phyloP scores from a whole-genome alignment of 2,888 invertebrate genomes.

The Trachelus iudaicus region DNA sequence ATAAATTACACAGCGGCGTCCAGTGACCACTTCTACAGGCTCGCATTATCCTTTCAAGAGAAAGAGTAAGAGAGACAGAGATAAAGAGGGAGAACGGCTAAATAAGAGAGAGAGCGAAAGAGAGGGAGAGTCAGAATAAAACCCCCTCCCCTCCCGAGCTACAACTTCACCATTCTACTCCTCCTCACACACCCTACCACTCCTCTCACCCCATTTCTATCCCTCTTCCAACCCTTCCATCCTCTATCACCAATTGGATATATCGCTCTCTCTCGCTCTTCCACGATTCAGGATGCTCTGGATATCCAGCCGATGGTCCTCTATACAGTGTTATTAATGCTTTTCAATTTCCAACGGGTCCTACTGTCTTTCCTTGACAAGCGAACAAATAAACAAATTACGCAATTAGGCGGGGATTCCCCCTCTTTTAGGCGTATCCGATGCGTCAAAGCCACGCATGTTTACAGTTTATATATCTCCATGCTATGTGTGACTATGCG shows the following conservation, averaged over 20 bases:
- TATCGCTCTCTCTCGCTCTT: conserved; percentile 19
- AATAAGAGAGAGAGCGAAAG: not conserved
- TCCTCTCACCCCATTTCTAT: conserved; percentile 25
- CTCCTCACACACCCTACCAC: conserved; percentile 8
- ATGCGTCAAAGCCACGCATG: conserved; percentile 16
- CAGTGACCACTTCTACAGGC: conserved; percentile 48
- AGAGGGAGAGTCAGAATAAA: not conserved
- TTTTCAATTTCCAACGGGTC: conserved; percentile 56
- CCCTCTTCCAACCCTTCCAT: conserved; percentile 25
- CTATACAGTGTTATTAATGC: conserved; percentile 50
- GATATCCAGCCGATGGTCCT: conserved; percentile 6
- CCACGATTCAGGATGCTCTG: conserved; percentile 9
- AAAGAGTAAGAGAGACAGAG: not conserved
- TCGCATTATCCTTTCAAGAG: conserved; percentile 33
- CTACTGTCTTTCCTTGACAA: conserved; percentile 36
- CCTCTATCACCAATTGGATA: conserved; percentile 21
- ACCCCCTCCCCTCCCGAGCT: conserved; percentile 20
- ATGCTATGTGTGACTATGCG: not conserved
- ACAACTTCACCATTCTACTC: conserved; percentile 18
- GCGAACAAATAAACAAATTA: conserved; percentile 52
- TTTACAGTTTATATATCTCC: not conserved
- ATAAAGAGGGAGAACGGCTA: not conserved
- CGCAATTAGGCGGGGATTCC: conserved; percentile 46
- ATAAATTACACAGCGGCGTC: conserved; percentile 58
- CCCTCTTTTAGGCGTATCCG: conserved; percentile 27